phyloP scores from a whole-genome alignment of 2,797 vertebrate species.

The Melanogrammus aeglefinus region DNA sequence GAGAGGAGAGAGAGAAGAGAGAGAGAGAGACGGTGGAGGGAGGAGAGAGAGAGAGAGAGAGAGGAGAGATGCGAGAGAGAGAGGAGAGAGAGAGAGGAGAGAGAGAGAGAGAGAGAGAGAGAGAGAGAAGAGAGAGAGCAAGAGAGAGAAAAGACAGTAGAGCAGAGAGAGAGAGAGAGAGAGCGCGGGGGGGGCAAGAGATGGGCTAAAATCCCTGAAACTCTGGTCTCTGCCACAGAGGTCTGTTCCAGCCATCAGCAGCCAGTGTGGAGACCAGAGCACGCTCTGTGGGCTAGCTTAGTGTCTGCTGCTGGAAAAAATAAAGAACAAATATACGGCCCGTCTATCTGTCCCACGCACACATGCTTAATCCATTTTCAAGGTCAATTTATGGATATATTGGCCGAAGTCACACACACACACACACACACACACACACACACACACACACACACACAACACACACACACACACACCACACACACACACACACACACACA shows the following conservation, averaged over 20 bases:
- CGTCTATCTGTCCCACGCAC: slow-evolving; percentile 24
- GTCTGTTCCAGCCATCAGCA: slow-evolving; percentile 51
- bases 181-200: slow-evolving; percentile 26
- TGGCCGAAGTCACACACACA: slow-evolving; percentile 21
- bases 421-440: slow-evolving; percentile 23
- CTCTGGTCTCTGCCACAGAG: slow-evolving; percentile 31
- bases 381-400: slow-evolving; percentile 36
- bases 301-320: slow-evolving; percentile 50
- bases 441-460: neutral
- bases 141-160: too few relatives aligned
- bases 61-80: too few relatives aligned
- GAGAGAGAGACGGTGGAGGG: too few relatives aligned
- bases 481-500: slow-evolving; percentile 8
- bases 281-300: slow-evolving; percentile 57
- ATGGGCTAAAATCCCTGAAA: slow-evolving; percentile 53
- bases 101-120: too few relatives aligned
- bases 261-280: slow-evolving; percentile 47
- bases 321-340: slow-evolving; percentile 36
- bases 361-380: slow-evolving; percentile 63
- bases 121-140: too few relatives aligned
- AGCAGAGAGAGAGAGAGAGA: neutral
- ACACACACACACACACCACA: neutral
- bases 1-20: too few relatives aligned
- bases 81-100: too few relatives aligned
- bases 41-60: too few relatives aligned